Base-by-base conservation (phyloP, 2,113 vertebrate genomes). In the Bettongia penicillata region DNA sequence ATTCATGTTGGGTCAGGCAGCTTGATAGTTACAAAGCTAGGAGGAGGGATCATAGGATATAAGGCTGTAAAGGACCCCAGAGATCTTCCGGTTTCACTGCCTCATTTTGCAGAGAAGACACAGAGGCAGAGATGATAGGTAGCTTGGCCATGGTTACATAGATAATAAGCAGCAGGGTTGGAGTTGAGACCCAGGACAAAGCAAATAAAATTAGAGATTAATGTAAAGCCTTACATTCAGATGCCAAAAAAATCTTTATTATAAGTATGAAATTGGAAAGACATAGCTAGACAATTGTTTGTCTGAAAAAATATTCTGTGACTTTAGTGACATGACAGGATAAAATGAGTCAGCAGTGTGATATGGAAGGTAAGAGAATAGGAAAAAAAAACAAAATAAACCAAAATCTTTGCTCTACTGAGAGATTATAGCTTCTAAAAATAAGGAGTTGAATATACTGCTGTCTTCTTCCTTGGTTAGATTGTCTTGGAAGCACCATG, bases 101-200 rank as follows among this genome's bases (percentile, higher is more conserved):
- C 68, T 43, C 68, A 19, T 43, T 77, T 37, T 37, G 8, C 14
- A 77, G 50, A 77, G 53, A 50, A 51, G 37, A 50, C 1, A 61
- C 31, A 0, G 3, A 89, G 24, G 26, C 23, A 53, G 28, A 50
- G 37, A 0, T 9, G 23, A 0, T 1, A 22, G 53, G 47, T 26
- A 31, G 37, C 5, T 0, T 2, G 52, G 9, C 47, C 5, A 31
- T 68, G 31, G 12, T 50, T 51, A 68, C 9, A 23, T 1, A 1
- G 48, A 31, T 91, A 51, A 3, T 12, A 28, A 89, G 57, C 25
- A 43, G 7, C 22, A 48, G 61, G n/a, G 22, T 31, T 47, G 2
- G 26, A 24, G 43, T 25, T 47, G 3, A 47, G 43, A 47, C 28
- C 0, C 26, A 47, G 55, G 68, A n/a, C 68, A 12, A 77, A 22